Conservation (phyloP, 1,140 invertebrate species). For the Plutomurus gul region DNA sequence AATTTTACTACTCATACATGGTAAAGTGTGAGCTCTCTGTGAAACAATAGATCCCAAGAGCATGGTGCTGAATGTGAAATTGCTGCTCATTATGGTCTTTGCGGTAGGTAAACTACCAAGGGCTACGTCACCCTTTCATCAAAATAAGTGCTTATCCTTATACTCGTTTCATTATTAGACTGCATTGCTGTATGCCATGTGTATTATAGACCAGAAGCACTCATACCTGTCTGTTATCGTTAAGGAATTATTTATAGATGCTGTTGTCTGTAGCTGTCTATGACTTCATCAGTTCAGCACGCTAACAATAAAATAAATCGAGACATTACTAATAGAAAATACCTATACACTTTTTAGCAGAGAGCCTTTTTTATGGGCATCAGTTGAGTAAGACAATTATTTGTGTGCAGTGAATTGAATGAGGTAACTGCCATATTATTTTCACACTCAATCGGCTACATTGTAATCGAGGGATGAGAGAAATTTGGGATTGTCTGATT, state of each 20-base stretch:
- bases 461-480: too few relatives aligned
- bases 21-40: not conserved
- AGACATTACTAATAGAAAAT: too few relatives aligned
- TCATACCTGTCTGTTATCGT: not conserved
- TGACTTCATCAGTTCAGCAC: constrained; percentile 1
- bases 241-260: not conserved
- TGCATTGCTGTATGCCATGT: too few relatives aligned
- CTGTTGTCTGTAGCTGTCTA: not conserved
- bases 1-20: not conserved
- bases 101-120: constrained; percentile 12
- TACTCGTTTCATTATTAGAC: too few relatives aligned
- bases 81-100: not conserved
- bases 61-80: not conserved
- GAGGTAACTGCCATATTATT: too few relatives aligned
- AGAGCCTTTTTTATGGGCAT: not conserved
- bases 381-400: not conserved
- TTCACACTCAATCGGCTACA: too few relatives aligned
- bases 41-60: not conserved
- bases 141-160: too few relatives aligned
- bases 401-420: not conserved
- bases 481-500: too few relatives aligned
- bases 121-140: not conserved
- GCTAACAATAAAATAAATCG: too few relatives aligned
- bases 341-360: not conserved
- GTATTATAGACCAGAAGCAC: constrained; percentile 14